These are phyloP conservation scores for Pterocles burchelli DNA, from an alignment of 2,113 vertebrate genomes.

Conservation along the genomic window DNA sequence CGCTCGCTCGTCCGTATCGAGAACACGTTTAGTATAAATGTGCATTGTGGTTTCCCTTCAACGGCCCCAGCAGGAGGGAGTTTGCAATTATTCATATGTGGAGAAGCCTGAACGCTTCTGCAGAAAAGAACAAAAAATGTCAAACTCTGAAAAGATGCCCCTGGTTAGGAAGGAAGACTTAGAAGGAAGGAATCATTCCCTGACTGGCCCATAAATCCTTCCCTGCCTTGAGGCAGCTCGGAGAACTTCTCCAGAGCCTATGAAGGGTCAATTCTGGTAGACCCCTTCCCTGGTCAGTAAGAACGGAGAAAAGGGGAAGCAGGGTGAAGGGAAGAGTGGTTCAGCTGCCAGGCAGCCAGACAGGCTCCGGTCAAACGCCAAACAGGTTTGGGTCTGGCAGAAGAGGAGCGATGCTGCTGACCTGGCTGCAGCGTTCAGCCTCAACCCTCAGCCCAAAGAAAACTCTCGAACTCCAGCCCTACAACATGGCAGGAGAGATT, in stretches of 20 bases:
- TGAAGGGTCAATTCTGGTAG: not conserved
- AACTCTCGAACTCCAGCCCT: not conserved
- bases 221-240: not conserved
- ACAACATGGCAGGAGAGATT: not conserved
- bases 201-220: not conserved
- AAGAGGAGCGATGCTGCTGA: not conserved
- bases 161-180: not conserved
- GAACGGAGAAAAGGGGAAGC: not conserved
- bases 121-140: not conserved
- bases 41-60: not conserved
- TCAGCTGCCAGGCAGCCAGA: not conserved
- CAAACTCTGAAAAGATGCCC: not conserved
- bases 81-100: not conserved
- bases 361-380: not conserved
- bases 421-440: not conserved
- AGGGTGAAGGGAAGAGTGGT: not conserved
- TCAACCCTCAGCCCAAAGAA: not conserved
- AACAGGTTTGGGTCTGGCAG: not conserved
- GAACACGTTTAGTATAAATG: not conserved
- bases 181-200: not conserved
- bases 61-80: not conserved
- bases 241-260: not conserved
- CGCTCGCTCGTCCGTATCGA: fast-evolving
- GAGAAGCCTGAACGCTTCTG: not conserved
- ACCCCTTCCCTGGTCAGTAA: not conserved